phyloP scores from a whole-genome alignment of 2,888 invertebrate genomes.

The Metalampra italica region DNA sequence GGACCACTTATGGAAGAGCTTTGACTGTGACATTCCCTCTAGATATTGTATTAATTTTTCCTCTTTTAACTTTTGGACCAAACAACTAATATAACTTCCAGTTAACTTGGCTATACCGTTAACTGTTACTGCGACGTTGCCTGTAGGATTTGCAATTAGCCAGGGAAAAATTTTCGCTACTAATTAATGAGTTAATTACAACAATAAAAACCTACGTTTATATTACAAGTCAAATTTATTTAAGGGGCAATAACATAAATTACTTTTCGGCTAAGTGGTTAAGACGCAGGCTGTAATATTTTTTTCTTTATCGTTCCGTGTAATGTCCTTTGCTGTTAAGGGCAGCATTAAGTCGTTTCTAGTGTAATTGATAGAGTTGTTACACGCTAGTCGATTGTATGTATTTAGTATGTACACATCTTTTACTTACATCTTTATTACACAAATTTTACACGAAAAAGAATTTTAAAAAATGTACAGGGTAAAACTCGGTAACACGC shows the following conservation, averaged over 20 bases:
- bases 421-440: too few species aligned
- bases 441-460: too few species aligned
- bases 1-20: too few species aligned
- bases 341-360: not conserved
- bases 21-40: too few species aligned
- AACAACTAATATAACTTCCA: slow-evolving; percentile 37
- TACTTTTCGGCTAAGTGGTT: slow-evolving; percentile 1
- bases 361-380: not conserved
- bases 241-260: slow-evolving; percentile 1
- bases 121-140: slow-evolving; percentile 36
- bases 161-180: slow-evolving; percentile 27
- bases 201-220: not conserved
- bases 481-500: too few species aligned
- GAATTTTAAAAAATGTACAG: too few species aligned
- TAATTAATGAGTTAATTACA: slow-evolving; percentile 10
- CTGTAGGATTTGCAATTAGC: slow-evolving; percentile 42
- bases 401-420: too few species aligned
- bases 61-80: slow-evolving; percentile 19
- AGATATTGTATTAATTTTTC: too few species aligned
- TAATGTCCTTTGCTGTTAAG: not conserved
- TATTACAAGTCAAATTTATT: slow-evolving; percentile 2
- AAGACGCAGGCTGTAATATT: not conserved
- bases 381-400: not conserved
- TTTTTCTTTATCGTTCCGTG: slow-evolving; percentile 1
- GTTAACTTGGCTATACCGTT: slow-evolving; percentile 49